phyloP scores from a whole-genome alignment of 1,140 invertebrate species.

The Lasioglossum baleicum region DNA sequence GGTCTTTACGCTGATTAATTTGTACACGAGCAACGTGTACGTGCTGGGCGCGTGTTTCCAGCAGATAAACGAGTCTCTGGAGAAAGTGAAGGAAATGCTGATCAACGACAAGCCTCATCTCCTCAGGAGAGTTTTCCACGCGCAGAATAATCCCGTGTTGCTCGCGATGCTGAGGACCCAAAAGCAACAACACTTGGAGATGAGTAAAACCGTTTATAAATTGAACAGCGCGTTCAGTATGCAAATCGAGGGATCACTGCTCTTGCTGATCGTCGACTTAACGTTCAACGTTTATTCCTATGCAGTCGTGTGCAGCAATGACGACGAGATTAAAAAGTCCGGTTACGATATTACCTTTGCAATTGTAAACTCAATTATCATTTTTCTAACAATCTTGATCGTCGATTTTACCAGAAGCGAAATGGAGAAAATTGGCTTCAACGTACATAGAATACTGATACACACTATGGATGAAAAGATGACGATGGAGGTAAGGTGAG shows the following conservation, averaged over 20 bases:
- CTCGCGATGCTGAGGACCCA: slow-evolving; percentile 60
- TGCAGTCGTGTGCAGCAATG: too few species aligned
- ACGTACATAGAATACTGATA: too few species aligned
- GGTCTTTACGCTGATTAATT: slow-evolving; percentile 54
- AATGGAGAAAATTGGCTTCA: too few species aligned
- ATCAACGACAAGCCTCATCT: slow-evolving; percentile 66
- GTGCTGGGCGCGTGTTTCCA: slow-evolving; percentile 65
- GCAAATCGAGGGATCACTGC: too few species aligned
- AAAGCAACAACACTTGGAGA: slow-evolving; percentile 66
- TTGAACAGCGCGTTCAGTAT: slow-evolving; percentile 64
- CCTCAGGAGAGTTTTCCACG: slow-evolving; percentile 68
- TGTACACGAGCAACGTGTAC: slow-evolving; percentile 65
- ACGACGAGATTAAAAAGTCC: too few species aligned
- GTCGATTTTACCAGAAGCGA: too few species aligned
- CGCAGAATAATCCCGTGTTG: slow-evolving; percentile 66
- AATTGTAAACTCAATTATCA: too few species aligned
- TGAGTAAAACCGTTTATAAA: slow-evolving; percentile 58
- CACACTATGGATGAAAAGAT: too few species aligned
- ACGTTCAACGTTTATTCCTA: too few species aligned
- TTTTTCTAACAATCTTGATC: too few species aligned
- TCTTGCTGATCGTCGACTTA: slow-evolving; percentile 56
- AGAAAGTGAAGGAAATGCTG: slow-evolving; percentile 50
- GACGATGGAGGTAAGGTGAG: too few species aligned
- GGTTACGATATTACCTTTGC: too few species aligned
- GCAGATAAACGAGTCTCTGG: slow-evolving; percentile 61